Evolutionary conservation across 2,113 vertebrate genomes (phyloP).

Genomic region (Actenoides hombroni): DNA sequence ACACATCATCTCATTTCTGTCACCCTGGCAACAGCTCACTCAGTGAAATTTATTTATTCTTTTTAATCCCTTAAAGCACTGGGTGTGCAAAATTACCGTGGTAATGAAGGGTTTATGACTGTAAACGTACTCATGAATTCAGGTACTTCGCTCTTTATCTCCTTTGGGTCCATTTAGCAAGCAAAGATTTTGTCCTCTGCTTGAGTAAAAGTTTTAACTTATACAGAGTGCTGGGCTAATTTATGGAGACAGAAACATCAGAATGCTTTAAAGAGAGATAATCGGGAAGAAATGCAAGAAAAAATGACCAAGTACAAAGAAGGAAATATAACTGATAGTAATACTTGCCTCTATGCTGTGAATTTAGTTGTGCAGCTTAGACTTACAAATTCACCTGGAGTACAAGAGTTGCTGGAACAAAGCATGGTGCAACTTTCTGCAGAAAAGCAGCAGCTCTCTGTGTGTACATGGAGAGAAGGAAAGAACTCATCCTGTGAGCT

Average conservation of each 20-base stretch:
- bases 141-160: not conserved
- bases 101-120: not conserved
- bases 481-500: not conserved
- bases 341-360: not conserved
- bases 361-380: not conserved
- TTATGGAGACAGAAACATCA: not conserved
- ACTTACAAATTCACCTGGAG: not conserved
- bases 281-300: not conserved
- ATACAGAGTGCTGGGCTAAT: not conserved
- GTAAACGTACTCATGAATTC: not conserved
- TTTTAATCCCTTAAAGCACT: not conserved
- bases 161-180: not conserved
- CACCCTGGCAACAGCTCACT: slow-evolving; percentile 17
- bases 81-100: not conserved
- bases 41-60: not conserved
- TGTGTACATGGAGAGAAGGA: not conserved
- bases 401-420: not conserved
- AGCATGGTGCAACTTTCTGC: not conserved
- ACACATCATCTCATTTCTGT: slow-evolving; percentile 8
- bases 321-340: not conserved
- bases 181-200: not conserved
- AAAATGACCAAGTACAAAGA: not conserved
- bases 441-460: not conserved
- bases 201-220: not conserved
- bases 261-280: not conserved